Percentiles rank a stretch among this genome's conserved stretches.
Evolutionary conservation across 2,113 vertebrate genomes (phyloP).

Genomic region (Calonectris borealis): DNA sequence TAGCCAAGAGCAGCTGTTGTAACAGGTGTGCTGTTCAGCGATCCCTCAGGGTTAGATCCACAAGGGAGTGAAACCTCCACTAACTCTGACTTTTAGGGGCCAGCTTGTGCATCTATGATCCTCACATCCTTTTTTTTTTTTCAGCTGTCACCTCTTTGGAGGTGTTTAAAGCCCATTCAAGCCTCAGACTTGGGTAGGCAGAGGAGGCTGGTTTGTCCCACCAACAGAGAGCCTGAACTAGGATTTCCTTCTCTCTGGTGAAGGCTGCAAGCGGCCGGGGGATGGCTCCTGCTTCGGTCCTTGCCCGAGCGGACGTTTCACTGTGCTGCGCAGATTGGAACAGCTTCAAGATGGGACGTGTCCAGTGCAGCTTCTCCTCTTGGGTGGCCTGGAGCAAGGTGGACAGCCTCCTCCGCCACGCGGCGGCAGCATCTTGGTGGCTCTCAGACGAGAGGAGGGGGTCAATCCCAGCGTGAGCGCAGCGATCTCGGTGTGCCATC

Average conservation of each 20-base stretch:
- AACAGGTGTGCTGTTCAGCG: neutral
- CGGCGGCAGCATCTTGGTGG: neutral
- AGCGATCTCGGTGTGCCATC: neutral
- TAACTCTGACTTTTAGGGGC: neutral
- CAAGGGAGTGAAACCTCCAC: neutral
- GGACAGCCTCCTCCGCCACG: neutral
- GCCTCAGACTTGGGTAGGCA: neutral
- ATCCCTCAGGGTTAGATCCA: neutral
- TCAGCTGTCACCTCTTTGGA: neutral
- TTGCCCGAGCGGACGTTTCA: accelerated
- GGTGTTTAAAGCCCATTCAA: neutral
- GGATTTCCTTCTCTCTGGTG: neutral
- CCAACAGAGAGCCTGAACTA: neutral
- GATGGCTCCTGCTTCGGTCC: neutral
- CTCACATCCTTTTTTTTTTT: neutral
- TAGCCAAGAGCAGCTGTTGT: slow-evolving; percentile 11
- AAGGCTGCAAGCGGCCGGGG: neutral
- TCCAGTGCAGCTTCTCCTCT: neutral
- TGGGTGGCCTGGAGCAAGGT: accelerated
- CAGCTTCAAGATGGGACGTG: neutral
- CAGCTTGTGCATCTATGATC: neutral
- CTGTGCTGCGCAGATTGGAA: neutral
- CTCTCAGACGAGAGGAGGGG: neutral
- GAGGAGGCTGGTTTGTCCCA: neutral
- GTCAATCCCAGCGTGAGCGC: accelerated